Conservation (phyloP, 2,113 vertebrate species). For the Cryptomyrus ogoouensis region DNA sequence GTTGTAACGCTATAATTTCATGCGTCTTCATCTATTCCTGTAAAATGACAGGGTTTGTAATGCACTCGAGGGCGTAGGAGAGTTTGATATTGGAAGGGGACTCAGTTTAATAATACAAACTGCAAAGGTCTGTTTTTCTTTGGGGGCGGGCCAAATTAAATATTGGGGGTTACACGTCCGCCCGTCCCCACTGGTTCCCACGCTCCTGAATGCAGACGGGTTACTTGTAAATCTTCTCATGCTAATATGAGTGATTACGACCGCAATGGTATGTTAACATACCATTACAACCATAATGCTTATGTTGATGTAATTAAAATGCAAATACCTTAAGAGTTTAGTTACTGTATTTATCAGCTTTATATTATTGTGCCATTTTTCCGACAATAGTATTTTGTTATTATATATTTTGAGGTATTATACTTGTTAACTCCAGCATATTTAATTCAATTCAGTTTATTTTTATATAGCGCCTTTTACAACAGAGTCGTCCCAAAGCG, state of each 20-base stretch:
- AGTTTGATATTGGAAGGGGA: slow-evolving; percentile 41
- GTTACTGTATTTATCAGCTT: not conserved
- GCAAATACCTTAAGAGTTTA: not conserved
- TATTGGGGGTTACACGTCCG: not conserved
- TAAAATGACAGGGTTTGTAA: slow-evolving; percentile 66
- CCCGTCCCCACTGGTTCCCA: not conserved
- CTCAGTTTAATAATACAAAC: not conserved
- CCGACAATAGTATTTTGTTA: not conserved
- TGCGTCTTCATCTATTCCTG: slow-evolving; percentile 59
- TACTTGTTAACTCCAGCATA: not conserved
- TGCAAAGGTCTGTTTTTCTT: not conserved
- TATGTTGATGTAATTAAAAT: not conserved
- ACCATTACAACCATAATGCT: not conserved
- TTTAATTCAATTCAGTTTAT: not conserved
- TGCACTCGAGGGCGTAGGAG: slow-evolving; percentile 45
- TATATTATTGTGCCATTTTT: not conserved
- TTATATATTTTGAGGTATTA: not conserved
- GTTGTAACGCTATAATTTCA: slow-evolving; percentile 65
- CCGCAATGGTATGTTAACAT: too few species aligned
- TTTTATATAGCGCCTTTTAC: not conserved
- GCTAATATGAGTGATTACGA: not conserved
- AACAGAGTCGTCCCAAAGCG: too few species aligned
- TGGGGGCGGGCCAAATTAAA: not conserved
- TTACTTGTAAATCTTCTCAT: slow-evolving; percentile 24
- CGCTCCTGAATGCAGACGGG: not conserved